Evolutionary conservation across 1,140 invertebrate genomes (phyloP), one percentile per base, ranked within the genome.

Genomic region (Oryzaephilus surinamensis): DNA sequence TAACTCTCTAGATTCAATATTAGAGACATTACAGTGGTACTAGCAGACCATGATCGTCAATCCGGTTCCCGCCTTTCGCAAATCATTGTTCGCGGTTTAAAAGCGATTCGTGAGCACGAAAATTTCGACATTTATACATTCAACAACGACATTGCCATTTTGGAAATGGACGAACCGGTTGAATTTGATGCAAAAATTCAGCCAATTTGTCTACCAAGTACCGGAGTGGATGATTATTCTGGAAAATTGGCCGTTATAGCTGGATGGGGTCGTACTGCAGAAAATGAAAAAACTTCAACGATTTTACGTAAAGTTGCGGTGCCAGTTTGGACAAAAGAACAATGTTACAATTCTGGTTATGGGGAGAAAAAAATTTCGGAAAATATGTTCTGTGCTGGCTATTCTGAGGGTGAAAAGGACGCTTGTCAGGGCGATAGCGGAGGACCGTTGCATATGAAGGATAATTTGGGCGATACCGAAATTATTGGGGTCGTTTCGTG

Each of bases 131-230:
- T 68, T 1, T 66, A 67, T 12, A 82, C 71, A 1, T 82, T 77
- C 46, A 77, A 87, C 55, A 84, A 88, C 52, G 87, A 91, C 50
- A 85, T 90, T 36, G 85, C 84, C 0, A 61, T 90, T 1, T 61
- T 90, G 12, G 71, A 77, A 32, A 64, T 91, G 23, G 70, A 77
- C 40, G 51, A 67, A n/a, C 70, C 76, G 0, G 66, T 86, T 1
- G 61, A 72, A 4, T 67, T 77, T 21, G 71, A 71, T 27, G 61
- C 63, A 8, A 53, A 69, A 3, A 63, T 84, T 11, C 67, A 74
- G 50, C 80, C 84, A 2, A 76, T 79, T 7, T 89, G 85, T 50
- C 60, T 89, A 28, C 82, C 83, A 1, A 50, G 52, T 60, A 6
- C 46, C 75, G 73, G 63, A 52, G 57, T 50, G 11, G 48, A 58